Evolutionary conservation across 2,797 vertebrate genomes (phyloP).

Genomic region (Gadopsis marmoratus): DNA sequence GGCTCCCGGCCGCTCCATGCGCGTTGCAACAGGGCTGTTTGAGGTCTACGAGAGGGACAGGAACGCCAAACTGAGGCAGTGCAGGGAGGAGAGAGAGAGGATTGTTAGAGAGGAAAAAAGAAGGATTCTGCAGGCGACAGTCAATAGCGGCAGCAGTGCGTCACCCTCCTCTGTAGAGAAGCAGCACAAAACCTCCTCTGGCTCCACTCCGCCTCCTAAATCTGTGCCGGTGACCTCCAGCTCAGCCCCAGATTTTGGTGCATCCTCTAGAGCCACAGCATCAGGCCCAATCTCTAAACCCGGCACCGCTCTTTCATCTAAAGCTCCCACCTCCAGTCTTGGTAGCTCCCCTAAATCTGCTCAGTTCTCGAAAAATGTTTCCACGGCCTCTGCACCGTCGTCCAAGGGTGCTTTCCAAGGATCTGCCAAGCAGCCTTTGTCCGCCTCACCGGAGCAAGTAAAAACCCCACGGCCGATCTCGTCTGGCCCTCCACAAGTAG

Average conservation of each 20-base stretch:
- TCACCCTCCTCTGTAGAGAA: constrained; percentile 64
- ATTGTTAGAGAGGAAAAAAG: constrained; percentile 94
- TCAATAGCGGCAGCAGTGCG: constrained; percentile 66
- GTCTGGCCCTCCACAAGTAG: constrained; percentile 65
- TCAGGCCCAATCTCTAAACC: constrained; percentile 65
- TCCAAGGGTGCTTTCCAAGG: constrained; percentile 58
- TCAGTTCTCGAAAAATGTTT: constrained; percentile 58
- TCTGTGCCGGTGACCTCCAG: constrained; percentile 70
- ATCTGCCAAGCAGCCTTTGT: constrained; percentile 41
- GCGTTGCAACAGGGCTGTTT: constrained; percentile 93
- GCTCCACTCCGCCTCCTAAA: constrained; percentile 57
- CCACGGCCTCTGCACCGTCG: constrained; percentile 45
- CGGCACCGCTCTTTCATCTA: constrained; percentile 49
- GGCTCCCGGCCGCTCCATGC: constrained; percentile 94
- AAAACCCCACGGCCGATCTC: constrained; percentile 63
- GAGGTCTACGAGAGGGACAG: constrained; percentile 94
- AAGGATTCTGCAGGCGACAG: constrained; percentile 84
- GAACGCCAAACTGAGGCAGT: constrained; percentile 92
- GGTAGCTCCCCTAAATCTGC: constrained; percentile 68
- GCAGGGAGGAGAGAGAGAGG: constrained; percentile 92
- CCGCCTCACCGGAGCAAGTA: constrained; percentile 53
- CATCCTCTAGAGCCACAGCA: constrained; percentile 51
- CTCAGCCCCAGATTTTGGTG: constrained; percentile 45
- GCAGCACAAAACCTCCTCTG: constrained; percentile 53
- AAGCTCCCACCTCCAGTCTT: constrained; percentile 63